Base-by-base conservation (phyloP, 2,797 vertebrate species). In the Arnoldichthys spilopterus region DNA sequence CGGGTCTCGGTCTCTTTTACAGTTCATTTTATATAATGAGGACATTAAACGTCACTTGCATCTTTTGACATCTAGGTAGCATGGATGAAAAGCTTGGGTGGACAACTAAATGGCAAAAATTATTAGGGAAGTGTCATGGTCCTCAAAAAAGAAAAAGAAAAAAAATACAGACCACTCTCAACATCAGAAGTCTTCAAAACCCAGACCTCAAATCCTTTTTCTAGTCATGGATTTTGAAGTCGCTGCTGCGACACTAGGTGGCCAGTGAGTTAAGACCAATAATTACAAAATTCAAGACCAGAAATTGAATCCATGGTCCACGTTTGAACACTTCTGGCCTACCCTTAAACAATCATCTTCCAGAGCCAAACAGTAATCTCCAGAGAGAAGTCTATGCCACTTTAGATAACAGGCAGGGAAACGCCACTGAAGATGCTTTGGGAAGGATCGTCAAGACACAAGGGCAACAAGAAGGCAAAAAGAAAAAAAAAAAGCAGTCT, bases 401-500 rank as follows among this genome's bases (percentile, higher is more conserved):
- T 13, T 54, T 40, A 59, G 28, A 63, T 63, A 64, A 58, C 43
- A 37, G 32, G 32, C 26, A 53, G 49, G 51, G 64, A 59, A 64
- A 56, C 11, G 4, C 66, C 56, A 56, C 26, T 69, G 53, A 70
- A 51, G 30, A 30, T 53, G 58, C 49, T 63, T 40, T 56, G 37
- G n/a, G 34, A 64, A 61, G 49, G 28, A 66, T 26, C 18, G n/a
- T n/a, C 34, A 40, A 79, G 72, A 78, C 76, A 75, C 22, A 5
- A 51, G 30, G 12, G 72, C 61, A 54, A 67, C 49, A 26, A 76
- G 30, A 72, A 72, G 72, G 72, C 72, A 45, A 62, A 72, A 11
- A 3, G 34, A 61, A 7, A 4, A 74, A 24, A 59, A 45, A 54
- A 51, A 11, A 8, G 66, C 26, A 34, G 26, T 67, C 9, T n/a